Percentiles rank a stretch among this genome's conserved stretches.
These are phyloP conservation scores for Scomber scombrus DNA, from an alignment of 2,113 vertebrate species.

Conservation along the genomic window DNA sequence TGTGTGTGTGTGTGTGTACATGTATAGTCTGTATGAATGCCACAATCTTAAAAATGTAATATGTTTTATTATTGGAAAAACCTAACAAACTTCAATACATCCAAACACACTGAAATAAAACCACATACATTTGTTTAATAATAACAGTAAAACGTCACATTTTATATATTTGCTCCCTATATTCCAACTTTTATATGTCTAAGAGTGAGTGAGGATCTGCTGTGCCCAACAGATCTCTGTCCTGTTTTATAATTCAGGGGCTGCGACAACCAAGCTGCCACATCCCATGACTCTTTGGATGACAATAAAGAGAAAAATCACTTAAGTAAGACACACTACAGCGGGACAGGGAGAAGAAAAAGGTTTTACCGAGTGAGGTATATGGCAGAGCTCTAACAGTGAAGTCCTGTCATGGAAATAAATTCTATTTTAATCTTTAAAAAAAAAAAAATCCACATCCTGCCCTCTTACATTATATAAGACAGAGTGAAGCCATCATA, in stretches of 20 bases:
- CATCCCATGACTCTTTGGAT: conserved; percentile 48
- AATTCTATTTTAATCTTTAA: conserved; percentile 37
- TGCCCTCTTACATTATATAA: conserved; percentile 32
- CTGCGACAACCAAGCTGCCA: conserved; percentile 49
- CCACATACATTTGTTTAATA: no score
- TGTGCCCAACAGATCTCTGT: conserved; percentile 39
- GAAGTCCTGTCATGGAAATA: conserved; percentile 49
- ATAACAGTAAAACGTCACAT: background rate
- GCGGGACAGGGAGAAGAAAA: background rate
- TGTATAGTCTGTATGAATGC: no score
- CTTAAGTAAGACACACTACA: conserved; percentile 60
- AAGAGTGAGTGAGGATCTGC: conserved; percentile 21
- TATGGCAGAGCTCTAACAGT: conserved; percentile 20
- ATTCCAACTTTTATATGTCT: background rate
- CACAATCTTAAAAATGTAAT: no score
- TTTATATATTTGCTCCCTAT: background rate
- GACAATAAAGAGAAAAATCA: conserved; percentile 57
- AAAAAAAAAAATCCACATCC: conserved; percentile 30
- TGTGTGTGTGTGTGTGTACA: no score
- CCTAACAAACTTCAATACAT: no score
- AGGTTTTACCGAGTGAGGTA: conserved; percentile 36
- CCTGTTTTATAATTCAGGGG: conserved; percentile 65
- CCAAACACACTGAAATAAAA: no score
- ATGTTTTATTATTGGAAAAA: no score
- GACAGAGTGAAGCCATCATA: conserved; percentile 25